Base-by-base conservation (phyloP, 2,797 vertebrate species). In the Austrolebias charrua region DNA sequence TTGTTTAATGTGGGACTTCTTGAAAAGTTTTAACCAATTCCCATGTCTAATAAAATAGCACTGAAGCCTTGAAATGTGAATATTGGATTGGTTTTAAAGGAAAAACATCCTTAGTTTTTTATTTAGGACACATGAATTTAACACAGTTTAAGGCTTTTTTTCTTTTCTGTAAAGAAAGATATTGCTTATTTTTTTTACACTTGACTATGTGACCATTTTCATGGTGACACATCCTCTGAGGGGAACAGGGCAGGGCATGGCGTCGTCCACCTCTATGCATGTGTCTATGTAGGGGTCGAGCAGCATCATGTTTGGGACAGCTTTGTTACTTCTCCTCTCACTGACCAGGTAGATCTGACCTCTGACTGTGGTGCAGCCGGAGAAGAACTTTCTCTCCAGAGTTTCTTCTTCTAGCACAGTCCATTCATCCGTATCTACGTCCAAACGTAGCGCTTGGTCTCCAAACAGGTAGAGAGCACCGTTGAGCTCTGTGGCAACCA, bases 401-500 rank as follows among this genome's bases (percentile, higher is more conserved):
- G 82, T 88, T 16, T 93, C 91, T 60, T 95, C 95, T 1, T 95
- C 89, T 55, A 95, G 78, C 18, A 71, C 50, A 0, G 93, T 95
- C 95, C 95, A 96, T 69, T 95, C 94, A 0, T 93, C 91, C 0
- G 95, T 96, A 50, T 93, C 92, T 62, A 94, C 56, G 5, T 96
- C 95, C 5, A 95, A 90, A 0, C 94, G 92, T 62, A 95, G 84
- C 2, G 91, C 81, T 63, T 91, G 92, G 3, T 94, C 96, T 85
- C 95, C 95, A 12, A 96, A 78, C 24, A 96, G 90, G 66, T 95
- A 97, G 69, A 96, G 78, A 63, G 94, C 93, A 2, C 94, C 89
- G 0, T 97, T 94, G 66, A 97, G 92, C 5, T 93, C 88, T 0
- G 95, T 92, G 60, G 94, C 92, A n/a, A 95, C 91, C 66, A 96